Percentiles rank a stretch among this genome's conserved stretches.
Conservation (phyloP, 2,797 vertebrate genomes). For the Malacoctenus gilli region DNA sequence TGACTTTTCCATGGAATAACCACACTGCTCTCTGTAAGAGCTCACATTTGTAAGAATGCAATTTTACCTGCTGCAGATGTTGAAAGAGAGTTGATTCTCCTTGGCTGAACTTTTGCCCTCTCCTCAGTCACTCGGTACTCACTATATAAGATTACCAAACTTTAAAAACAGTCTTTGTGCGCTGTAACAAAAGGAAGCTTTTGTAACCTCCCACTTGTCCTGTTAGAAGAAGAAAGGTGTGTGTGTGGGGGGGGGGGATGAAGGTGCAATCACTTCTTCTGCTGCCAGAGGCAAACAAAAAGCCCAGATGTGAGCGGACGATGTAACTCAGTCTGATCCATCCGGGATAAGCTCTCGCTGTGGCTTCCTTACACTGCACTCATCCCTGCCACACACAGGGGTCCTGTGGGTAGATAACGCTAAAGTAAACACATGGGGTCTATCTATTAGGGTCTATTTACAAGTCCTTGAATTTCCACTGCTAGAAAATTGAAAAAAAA, state of each 20-base stretch:
- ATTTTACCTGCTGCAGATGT: slow-evolving; percentile 45
- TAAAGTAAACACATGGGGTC: too few species aligned
- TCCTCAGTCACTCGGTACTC: slow-evolving; percentile 83
- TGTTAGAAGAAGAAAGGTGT: slow-evolving; percentile 74
- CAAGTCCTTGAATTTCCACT: too few species aligned
- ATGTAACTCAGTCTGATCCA: slow-evolving; percentile 88
- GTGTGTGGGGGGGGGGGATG: too few species aligned
- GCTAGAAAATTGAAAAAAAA: too few species aligned
- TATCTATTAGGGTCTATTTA: too few species aligned
- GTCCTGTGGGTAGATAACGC: slow-evolving; percentile 71
- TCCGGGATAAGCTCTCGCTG: slow-evolving; percentile 86
- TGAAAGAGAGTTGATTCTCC: slow-evolving; percentile 61
- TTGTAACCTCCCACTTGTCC: slow-evolving; percentile 77
- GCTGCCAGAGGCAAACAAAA: slow-evolving; percentile 85
- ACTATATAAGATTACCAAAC: slow-evolving; percentile 84
- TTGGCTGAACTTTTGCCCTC: slow-evolving; percentile 78
- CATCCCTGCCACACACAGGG: slow-evolving; percentile 72
- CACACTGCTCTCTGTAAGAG: background rate
- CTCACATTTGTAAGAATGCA: slow-evolving; percentile 52
- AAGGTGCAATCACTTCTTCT: slow-evolving; percentile 87
- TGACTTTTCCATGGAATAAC: too few species aligned
- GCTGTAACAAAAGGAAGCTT: slow-evolving; percentile 85
- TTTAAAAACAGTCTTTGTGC: slow-evolving; percentile 87
- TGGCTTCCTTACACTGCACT: slow-evolving; percentile 85
- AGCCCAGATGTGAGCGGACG: slow-evolving; percentile 88